Evolutionary conservation across 2,888 invertebrate species (phyloP), one percentile per base, ranked within the genome.

Genomic region (Leptogaster cylindrica): DNA sequence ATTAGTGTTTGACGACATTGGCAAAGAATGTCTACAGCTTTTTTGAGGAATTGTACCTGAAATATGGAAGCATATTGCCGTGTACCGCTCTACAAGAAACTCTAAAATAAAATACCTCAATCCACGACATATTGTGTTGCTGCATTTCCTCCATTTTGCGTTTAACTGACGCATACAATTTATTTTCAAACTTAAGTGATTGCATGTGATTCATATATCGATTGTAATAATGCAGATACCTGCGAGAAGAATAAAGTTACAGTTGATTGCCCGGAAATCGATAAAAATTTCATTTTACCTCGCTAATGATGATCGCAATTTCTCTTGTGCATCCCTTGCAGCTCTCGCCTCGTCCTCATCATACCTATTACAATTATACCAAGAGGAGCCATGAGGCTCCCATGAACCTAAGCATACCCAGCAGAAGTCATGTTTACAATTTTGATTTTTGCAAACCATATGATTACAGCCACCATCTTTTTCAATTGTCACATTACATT

Each of bases 91-190:
- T 10, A n/a, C n/a, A n/a, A n/a, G n/a, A 44, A 36, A 61, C 44
- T 16, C 46, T 33, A 12, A 4, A 58, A 61, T 14, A 10, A 36
- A 73, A 44, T 74, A 90, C 91, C 88, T 99, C 98, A 76, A 98
- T 98, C 98, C 98, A 99, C 73, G 96, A 96, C 97, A 98, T 97
- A 80, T 95, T 96, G 81, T 96, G 95, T 79, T 96, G 95, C 80
- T 99, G 98, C 97, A 99, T 97, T 83, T 97, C 97, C 81, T 97
- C 97, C 97, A 99, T 98, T 85, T 98, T 98, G 79, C 92, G 91
- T 82, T 96, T 95, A 68, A 97, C 93, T 69, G 93, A 92, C 5
- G 95, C 93, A 83, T 97, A 97, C 67, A 98, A 85, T 86, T 97
- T 97, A 82, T 91, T 90, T 84, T 99, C 98, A 83, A 99, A 95